A percentile compares a stretch with the other conserved stretches of the same genome.
phyloP scores from a whole-genome alignment of 2,888 invertebrate species.

The Diloba caeruleocephala region DNA sequence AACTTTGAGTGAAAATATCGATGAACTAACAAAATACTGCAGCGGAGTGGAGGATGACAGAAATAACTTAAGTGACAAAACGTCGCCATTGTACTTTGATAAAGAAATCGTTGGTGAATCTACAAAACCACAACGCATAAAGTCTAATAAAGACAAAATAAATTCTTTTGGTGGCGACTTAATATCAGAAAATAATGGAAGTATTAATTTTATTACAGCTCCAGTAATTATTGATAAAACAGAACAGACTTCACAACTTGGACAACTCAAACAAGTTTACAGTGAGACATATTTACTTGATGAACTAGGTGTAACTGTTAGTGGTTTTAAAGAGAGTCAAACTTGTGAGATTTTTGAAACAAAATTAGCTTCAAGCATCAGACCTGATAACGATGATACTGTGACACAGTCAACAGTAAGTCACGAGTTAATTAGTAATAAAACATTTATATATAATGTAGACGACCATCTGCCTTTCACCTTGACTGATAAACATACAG shows the following conservation, averaged over 20 bases:
- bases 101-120: not conserved
- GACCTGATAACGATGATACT: constrained; percentile 2
- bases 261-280: not conserved
- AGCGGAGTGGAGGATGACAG: not conserved
- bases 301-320: not conserved
- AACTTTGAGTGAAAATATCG: not conserved
- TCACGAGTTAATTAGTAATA: constrained; percentile 10
- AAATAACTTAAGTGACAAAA: not conserved
- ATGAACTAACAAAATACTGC: not conserved
- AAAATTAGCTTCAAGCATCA: constrained; percentile 1
- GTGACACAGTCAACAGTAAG: constrained; percentile 1
- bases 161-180: not conserved
- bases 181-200: not conserved
- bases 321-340: not conserved
- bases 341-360: not conserved
- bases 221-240: constrained; percentile 10
- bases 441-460: constrained; percentile 9
- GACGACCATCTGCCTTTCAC: not conserved
- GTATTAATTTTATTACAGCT: constrained; percentile 4
- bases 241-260: not conserved
- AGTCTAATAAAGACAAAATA: not conserved
- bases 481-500: not conserved
- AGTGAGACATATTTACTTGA: constrained; percentile 1
- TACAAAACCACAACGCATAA: not conserved
- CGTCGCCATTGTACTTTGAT: not conserved